These are phyloP conservation scores for Nesidiocoris tenuis DNA, from an alignment of 2,888 invertebrate species.

Conservation along the genomic window DNA sequence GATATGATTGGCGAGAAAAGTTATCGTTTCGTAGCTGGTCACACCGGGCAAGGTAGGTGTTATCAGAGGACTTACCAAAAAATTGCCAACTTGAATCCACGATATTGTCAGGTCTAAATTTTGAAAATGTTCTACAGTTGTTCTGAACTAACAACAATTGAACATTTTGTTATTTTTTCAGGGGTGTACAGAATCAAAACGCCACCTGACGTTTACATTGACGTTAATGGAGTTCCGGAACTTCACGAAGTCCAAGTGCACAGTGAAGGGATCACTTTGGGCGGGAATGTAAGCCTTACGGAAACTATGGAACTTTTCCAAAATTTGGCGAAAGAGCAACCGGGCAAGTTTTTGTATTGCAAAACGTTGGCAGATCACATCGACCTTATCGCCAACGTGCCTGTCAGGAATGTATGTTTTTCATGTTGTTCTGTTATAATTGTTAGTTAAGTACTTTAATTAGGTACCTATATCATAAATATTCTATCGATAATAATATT, in stretches of 20 bases:
- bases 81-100: too few relatives aligned
- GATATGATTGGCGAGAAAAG: slow-evolving; percentile 54
- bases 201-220: slow-evolving; percentile 56
- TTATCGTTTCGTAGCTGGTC: slow-evolving; percentile 69
- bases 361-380: slow-evolving; percentile 63
- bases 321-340: slow-evolving; percentile 50
- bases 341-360: slow-evolving; percentile 62
- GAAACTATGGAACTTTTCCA: slow-evolving; percentile 44
- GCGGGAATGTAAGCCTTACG: slow-evolving; percentile 40
- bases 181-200: slow-evolving; percentile 57
- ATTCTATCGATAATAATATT: too few relatives aligned
- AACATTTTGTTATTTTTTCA: too few relatives aligned
- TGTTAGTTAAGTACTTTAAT: too few relatives aligned
- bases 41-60: slow-evolving; percentile 76
- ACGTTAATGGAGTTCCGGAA: slow-evolving; percentile 58
- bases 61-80: too few relatives aligned
- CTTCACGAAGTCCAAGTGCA: slow-evolving; percentile 54
- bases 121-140: too few relatives aligned
- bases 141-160: too few relatives aligned
- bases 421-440: too few relatives aligned
- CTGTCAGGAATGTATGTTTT: slow-evolving; percentile 66
- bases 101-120: too few relatives aligned
- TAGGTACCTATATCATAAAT: background rate
- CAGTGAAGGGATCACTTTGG: slow-evolving; percentile 52
- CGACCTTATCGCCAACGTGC: slow-evolving; percentile 68